Conservation (phyloP, 2,888 invertebrate species). For the Drosophila hawaiiensis region DNA sequence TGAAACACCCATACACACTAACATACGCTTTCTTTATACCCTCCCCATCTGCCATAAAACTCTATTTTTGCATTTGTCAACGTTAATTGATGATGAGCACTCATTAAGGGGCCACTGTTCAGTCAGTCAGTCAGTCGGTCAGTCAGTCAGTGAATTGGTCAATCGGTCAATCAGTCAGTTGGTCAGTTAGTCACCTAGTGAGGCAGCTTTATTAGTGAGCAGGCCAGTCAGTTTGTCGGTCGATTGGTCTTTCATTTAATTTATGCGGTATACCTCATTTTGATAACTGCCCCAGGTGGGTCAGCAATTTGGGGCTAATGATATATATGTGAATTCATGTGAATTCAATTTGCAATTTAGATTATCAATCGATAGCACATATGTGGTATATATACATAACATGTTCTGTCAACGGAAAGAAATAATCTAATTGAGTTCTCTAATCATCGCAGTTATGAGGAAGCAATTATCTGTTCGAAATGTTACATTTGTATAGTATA, state of each 20-base stretch:
- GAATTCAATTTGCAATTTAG: constrained; percentile 60
- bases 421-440: not conserved
- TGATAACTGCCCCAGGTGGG: constrained; percentile 53
- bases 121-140: constrained; percentile 32
- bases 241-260: constrained; percentile 62
- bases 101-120: constrained; percentile 61
- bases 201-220: constrained; percentile 25
- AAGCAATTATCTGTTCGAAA: not conserved
- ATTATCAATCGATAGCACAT: constrained; percentile 33
- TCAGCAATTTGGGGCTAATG: constrained; percentile 41
- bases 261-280: constrained; percentile 70
- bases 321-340: constrained; percentile 21
- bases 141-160: constrained; percentile 23
- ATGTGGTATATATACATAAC: not conserved
- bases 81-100: constrained; percentile 77
- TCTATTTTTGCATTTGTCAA: constrained; percentile 74
- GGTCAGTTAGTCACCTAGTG: constrained; percentile 14
- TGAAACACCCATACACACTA: not conserved
- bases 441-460: not conserved
- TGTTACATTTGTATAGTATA: not conserved
- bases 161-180: constrained; percentile 20
- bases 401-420: constrained; percentile 11
- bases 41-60: not conserved
- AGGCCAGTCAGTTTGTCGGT: constrained; percentile 14
- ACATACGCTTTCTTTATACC: not conserved